Evolutionary conservation across 2,888 invertebrate species (phyloP), one percentile per base, ranked within the genome.

Genomic region (Taphrorychus bicolor): DNA sequence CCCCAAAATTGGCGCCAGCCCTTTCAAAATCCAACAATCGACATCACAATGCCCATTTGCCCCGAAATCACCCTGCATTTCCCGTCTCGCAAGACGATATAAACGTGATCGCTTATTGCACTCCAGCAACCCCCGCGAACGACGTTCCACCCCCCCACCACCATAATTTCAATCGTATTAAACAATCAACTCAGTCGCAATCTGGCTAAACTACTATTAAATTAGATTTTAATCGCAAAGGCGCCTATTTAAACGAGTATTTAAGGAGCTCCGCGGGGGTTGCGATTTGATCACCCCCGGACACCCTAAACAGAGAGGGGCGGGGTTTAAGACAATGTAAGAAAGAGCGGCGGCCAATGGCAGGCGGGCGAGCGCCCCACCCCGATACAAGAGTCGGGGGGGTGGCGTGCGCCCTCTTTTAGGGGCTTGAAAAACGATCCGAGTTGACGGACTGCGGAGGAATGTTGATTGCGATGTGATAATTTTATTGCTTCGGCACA

Each of bases 191-290:
- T 70, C 59, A 59, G 62, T 66, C 66, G 66, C 69, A 69, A 71
- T 69, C 66, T 60, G 60, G 53, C 66, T 67, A 67, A 71, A 70
- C 67, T 66, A 59, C 69, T 52, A 76, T 76, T 76, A 77, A 78
- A 78, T 75, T 75, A 76, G 76, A 77, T 78, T 76, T 73, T 78
- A 76, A 79, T 78, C 79, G 76, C 71, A 75, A 77, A 78, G 74
- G 76, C 73, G 73, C 74, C 72, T 73, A 74, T 76, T 74, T 71
- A 73, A 75, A 76, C 75, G 75, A 73, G 73, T 71, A 73, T 75
- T 76, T 76, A 74, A 75, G 74, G 65, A 53, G 69, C 61, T 61
- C 58, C 21, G 18, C 16, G 56, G 64, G 60, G 65, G 68, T 42
- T 24, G 53, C n/a, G 17, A 40, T 42, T n/a, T 22, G 45, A 17